phyloP scores from a whole-genome alignment of 2,797 vertebrate genomes.

The Coracias cyanogaster region DNA sequence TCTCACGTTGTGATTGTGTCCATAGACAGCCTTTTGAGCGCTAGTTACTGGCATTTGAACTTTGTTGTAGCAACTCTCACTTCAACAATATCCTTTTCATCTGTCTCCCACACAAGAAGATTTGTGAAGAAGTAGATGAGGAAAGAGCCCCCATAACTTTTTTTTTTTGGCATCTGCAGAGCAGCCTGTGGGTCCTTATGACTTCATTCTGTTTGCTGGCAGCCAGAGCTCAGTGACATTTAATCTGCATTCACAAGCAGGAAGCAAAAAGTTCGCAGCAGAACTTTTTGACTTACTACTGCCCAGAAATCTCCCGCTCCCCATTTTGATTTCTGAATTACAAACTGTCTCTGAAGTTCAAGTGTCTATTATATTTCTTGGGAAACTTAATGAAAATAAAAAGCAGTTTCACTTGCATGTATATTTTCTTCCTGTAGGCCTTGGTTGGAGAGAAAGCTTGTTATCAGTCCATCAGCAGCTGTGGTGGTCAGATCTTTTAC shows the following conservation, averaged over 20 bases:
- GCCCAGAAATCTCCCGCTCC: background rate
- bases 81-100: too few species aligned
- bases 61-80: too few species aligned
- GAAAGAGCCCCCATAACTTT: too few species aligned
- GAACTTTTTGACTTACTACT: background rate
- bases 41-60: too few species aligned
- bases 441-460: constrained; percentile 97
- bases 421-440: constrained; percentile 80
- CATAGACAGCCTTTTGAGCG: too few species aligned
- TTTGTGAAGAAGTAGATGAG: too few species aligned
- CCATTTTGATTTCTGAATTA: background rate
- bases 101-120: too few species aligned
- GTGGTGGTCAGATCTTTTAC: constrained; percentile 92
- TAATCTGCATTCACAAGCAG: background rate
- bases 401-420: background rate
- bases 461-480: constrained; percentile 95
- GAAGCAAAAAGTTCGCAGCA: background rate
- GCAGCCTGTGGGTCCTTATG: too few species aligned
- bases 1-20: too few species aligned
- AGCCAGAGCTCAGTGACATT: background rate
- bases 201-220: too few species aligned
- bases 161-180: too few species aligned
- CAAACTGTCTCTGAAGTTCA: background rate
- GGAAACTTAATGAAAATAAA: background rate
- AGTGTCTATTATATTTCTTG: background rate